These are phyloP conservation scores for Scaptomyza polygonia DNA, from an alignment of 2,888 invertebrate genomes.

Conservation along the genomic window DNA sequence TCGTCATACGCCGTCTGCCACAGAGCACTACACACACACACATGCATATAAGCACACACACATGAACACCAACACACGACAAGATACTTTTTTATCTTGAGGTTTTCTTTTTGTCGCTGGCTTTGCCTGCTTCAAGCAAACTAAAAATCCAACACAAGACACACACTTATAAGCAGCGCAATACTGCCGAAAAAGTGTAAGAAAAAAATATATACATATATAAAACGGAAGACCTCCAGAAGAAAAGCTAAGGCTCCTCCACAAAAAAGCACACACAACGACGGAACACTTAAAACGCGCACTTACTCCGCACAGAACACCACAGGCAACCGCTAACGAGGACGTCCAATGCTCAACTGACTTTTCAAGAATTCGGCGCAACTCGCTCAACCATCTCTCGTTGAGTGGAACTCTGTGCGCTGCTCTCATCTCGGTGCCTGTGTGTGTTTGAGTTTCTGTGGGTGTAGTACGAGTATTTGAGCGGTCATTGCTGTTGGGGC, in stretches of 20 bases:
- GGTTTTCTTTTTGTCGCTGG: slow-evolving; percentile 55
- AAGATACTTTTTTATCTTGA: slow-evolving; percentile 71
- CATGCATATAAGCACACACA: slow-evolving; percentile 21
- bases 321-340: slow-evolving; percentile 80
- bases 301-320: slow-evolving; percentile 65
- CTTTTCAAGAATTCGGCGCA: slow-evolving; percentile 61
- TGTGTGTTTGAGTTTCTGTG: slow-evolving; percentile 1
- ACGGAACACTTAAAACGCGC: slow-evolving; percentile 11
- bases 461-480: slow-evolving; percentile 34
- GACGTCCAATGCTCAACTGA: slow-evolving; percentile 83
- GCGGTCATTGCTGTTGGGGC: slow-evolving; percentile 26
- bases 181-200: slow-evolving; percentile 32
- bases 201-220: slow-evolving; percentile 3
- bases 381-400: slow-evolving; percentile 49
- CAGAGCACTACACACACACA: slow-evolving; percentile 25
- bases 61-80: slow-evolving; percentile 15
- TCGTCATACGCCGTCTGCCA: slow-evolving; percentile 40
- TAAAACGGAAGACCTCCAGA: slow-evolving; percentile 49
- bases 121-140: slow-evolving; percentile 26
- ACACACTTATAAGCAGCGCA: slow-evolving; percentile 8
- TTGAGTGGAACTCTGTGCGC: slow-evolving; percentile 65
- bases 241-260: slow-evolving; percentile 67
- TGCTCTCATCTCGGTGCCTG: slow-evolving; percentile 9
- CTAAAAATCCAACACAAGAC: slow-evolving; percentile 15
- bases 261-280: slow-evolving; percentile 27